These are phyloP conservation scores for Lithosia quadra DNA, from an alignment of 2,888 invertebrate species.

Conservation along the genomic window DNA sequence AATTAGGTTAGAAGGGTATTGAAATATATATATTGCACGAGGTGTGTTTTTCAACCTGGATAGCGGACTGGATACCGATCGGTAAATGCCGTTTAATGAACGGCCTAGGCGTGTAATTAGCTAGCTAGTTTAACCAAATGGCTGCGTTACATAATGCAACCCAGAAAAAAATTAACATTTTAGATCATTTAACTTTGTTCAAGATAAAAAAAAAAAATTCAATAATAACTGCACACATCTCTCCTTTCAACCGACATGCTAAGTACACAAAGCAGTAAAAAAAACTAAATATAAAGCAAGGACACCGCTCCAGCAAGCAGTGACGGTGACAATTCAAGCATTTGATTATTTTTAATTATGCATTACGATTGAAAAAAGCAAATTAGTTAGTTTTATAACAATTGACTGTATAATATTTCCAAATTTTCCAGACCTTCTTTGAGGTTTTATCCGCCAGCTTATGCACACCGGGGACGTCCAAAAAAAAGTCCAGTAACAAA, in stretches of 20 bases:
- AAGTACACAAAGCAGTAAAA: neutral
- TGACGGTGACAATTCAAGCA: neutral
- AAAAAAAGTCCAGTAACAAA: slow-evolving; percentile 95
- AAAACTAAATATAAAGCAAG: neutral
- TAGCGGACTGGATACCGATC: no score
- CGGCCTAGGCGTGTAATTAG: no score
- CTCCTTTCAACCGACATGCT: neutral
- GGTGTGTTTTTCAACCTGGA: no score
- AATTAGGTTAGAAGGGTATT: no score
- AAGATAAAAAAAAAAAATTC: neutral
- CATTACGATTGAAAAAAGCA: no score
- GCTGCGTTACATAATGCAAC: no score
- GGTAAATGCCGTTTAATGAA: no score
- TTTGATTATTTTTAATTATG: no score
- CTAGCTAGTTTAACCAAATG: no score
- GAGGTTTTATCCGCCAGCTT: slow-evolving; percentile 57
- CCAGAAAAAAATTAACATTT: no score
- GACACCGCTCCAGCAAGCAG: neutral
- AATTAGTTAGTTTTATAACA: neutral
- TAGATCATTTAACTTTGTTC: no score
- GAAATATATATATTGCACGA: no score
- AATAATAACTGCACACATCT: neutral
- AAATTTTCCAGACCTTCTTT: slow-evolving; percentile 71
- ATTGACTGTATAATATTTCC: slow-evolving; percentile 7
- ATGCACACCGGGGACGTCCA: slow-evolving; percentile 83